Conservation (phyloP, 2,113 vertebrate species). For the Nipponia nippon region DNA sequence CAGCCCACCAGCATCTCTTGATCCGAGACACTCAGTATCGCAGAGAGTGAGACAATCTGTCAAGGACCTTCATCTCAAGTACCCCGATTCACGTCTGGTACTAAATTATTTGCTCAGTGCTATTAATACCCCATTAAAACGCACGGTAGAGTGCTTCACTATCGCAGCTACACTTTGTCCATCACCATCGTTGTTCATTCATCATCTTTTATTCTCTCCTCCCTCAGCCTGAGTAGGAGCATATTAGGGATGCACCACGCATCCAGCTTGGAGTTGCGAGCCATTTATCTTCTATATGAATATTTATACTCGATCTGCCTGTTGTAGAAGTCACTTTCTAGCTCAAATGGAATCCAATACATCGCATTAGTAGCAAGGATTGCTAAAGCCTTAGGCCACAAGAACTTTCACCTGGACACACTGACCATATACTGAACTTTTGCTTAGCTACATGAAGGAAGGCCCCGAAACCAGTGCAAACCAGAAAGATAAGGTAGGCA, state of each 20-base stretch:
- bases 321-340: no score
- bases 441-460: no score
- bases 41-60: neutral
- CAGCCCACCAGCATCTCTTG: neutral
- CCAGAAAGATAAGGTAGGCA: no score
- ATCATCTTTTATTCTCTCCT: neutral
- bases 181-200: neutral
- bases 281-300: neutral
- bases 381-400: no score
- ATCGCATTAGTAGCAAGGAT: no score
- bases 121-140: neutral
- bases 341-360: no score
- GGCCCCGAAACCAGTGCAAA: no score
- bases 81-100: neutral
- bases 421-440: no score
- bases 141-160: fast-evolving
- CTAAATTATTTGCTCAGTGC: neutral
- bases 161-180: neutral
- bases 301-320: neutral
- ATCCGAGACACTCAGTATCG: fast-evolving
- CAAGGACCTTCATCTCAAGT: neutral
- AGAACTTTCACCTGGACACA: no score
- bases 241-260: neutral
- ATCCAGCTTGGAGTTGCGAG: neutral
- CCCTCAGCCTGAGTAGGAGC: neutral